Evolutionary conservation across 2,888 invertebrate species (phyloP).

Genomic region (Meghimatium bilineatum): DNA sequence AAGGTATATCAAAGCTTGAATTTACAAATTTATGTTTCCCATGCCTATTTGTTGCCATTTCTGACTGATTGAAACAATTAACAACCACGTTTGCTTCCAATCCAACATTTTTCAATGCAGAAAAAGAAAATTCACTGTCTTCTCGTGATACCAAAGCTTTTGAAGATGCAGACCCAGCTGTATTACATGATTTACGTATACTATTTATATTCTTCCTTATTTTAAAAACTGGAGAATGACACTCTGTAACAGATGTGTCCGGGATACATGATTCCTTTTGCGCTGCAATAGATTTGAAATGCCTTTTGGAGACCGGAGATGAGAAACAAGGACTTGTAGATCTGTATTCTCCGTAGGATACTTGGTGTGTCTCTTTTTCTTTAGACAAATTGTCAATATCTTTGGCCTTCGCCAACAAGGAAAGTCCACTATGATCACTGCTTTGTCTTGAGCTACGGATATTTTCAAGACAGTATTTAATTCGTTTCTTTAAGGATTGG

Average conservation of each 20-base stretch:
- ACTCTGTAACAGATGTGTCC: background rate
- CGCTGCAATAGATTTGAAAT: background rate
- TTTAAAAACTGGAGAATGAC: constrained; percentile 21
- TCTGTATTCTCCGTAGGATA: background rate
- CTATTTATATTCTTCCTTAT: background rate
- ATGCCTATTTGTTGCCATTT: background rate
- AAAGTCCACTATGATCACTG: background rate
- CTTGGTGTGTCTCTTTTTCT: too few species aligned
- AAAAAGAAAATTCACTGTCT: background rate
- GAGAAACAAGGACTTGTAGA: constrained; percentile 22
- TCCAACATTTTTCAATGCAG: constrained; percentile 5
- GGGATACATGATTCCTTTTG: background rate
- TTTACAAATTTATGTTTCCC: background rate
- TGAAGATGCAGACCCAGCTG: background rate
- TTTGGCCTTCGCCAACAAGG: background rate
- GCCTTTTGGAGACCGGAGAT: background rate
- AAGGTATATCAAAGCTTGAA: background rate
- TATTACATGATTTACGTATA: background rate
- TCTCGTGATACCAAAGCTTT: too few species aligned
- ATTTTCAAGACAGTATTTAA: background rate
- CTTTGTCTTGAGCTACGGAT: background rate
- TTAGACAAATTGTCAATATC: background rate
- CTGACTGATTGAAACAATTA: background rate
- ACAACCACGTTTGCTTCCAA: background rate
- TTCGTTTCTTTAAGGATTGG: background rate